phyloP scores from a whole-genome alignment of 2,113 vertebrate genomes.

The Callaeas wilsoni region DNA sequence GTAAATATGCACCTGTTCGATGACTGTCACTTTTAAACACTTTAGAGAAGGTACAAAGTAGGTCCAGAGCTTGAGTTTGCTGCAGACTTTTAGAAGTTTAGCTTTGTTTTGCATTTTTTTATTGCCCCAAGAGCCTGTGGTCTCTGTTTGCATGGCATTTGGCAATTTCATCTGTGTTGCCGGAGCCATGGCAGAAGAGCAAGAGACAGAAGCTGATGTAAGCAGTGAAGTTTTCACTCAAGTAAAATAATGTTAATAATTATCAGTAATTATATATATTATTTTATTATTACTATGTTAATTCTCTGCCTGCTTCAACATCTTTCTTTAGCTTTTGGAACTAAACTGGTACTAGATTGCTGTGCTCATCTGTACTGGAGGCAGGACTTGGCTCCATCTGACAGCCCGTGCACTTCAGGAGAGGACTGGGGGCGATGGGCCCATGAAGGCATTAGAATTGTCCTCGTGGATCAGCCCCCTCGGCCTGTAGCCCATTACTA shows the following conservation, averaged over 20 bases:
- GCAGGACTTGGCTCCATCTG: background rate
- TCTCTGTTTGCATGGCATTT: background rate
- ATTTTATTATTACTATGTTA: background rate
- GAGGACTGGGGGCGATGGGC: background rate
- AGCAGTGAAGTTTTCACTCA: background rate
- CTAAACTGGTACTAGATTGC: background rate
- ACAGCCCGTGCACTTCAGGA: background rate
- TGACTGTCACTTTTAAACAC: background rate
- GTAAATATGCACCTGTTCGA: background rate
- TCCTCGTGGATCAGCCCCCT: background rate
- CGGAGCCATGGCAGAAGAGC: background rate
- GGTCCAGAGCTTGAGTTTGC: background rate
- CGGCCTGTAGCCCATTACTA: rapidly evolving
- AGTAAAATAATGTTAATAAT: background rate
- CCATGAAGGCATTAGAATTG: background rate
- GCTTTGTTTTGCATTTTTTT: background rate
- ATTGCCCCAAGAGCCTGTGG: background rate
- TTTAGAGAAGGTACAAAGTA: background rate
- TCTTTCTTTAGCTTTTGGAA: background rate
- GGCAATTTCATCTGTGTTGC: background rate
- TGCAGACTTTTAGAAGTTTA: background rate
- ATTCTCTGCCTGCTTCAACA: background rate
- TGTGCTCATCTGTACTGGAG: background rate
- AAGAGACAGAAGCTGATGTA: background rate
- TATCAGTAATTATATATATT: background rate